Evolutionary conservation across 2,888 invertebrate species (phyloP), one percentile per base, ranked within the genome.

Genomic region (Erpobdella octoculata): DNA sequence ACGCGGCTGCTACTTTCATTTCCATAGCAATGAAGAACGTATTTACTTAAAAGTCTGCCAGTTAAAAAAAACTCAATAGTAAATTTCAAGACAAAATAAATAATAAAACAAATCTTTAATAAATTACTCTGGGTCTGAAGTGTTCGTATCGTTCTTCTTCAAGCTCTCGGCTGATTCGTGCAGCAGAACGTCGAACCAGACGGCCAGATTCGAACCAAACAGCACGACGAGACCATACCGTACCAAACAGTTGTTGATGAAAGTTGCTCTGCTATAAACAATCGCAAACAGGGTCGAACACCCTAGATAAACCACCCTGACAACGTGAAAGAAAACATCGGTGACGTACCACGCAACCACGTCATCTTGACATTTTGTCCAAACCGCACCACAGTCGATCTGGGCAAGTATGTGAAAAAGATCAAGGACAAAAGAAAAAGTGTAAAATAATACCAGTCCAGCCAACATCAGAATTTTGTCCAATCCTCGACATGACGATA

Each of bases 141-240:
- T 53, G 53, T 53, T 53, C 1, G 53, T 21, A 6, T 9, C 18
- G 18, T 18, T n/a, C 28, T 28, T 28, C 8, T 25, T 53, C 21
- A 53, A 53, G 8, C 53, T 15, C 2, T 21, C 8, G 33, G 2
- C 62, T n/a, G 62, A 4, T 31, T 62, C 62, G 35, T 62, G 62
- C 62, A 62, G 33, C n/a, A 62, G 62, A 35, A 62, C 62, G 35
- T 62, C 62, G 31, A 62, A 62, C 62, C 62, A 62, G n/a, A 62
- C n/a, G 35, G 62, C 62, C 62, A 62, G 33, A 35, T 62, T 62
- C n/a, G 9, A 31, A n/a, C 62, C 62, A 62, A 62, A 62, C 31
- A 62, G 35, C 3, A 62, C 31, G 28, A 18, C 31, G 31, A 62
- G 9, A 8, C 62, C 35, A 18, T 62, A 62, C 31, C 62, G 21